Percentiles rank a stretch among this genome's conserved stretches.
Conservation (phyloP, 1,140 invertebrate genomes). For the Panagrolaimus sp. region DNA sequence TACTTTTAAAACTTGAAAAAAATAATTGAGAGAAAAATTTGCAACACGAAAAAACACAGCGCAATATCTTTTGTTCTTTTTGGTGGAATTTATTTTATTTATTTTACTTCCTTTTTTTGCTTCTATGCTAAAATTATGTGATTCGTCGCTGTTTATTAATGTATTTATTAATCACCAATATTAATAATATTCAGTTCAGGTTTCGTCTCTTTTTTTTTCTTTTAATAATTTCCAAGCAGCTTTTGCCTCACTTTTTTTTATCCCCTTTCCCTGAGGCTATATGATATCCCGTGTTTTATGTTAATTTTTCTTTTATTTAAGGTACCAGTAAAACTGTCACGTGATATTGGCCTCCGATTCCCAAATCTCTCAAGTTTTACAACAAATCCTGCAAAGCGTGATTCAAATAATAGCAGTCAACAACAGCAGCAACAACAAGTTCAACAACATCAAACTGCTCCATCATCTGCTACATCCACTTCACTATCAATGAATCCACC, state of each 20-base stretch:
- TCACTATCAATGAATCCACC: too few species aligned
- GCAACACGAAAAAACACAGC: not conserved
- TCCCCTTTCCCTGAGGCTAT: too few species aligned
- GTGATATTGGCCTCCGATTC: constrained; percentile 30
- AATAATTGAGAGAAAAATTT: not conserved
- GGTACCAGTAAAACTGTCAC: constrained; percentile 25
- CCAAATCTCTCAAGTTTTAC: constrained; percentile 27
- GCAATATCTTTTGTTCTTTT: too few species aligned
- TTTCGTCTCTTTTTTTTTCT: too few species aligned
- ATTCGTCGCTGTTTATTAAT: not conserved
- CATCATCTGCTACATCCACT: too few species aligned
- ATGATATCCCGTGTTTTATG: too few species aligned
- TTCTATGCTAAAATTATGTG: constrained; percentile 9
- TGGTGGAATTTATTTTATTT: not conserved
- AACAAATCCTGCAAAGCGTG: not conserved
- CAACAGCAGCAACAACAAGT: too few species aligned
- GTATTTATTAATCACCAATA: too few species aligned
- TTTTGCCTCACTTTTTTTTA: too few species aligned
- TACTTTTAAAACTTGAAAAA: not conserved
- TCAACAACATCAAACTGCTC: too few species aligned
- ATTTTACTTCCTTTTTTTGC: constrained; percentile 11
- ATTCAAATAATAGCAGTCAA: not conserved
- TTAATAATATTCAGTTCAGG: too few species aligned
- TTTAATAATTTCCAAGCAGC: too few species aligned
- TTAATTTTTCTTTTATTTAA: constrained; percentile 10